These are phyloP conservation scores for Siniperca scherzeri DNA, from an alignment of 2,797 vertebrate genomes.

Conservation along the genomic window DNA sequence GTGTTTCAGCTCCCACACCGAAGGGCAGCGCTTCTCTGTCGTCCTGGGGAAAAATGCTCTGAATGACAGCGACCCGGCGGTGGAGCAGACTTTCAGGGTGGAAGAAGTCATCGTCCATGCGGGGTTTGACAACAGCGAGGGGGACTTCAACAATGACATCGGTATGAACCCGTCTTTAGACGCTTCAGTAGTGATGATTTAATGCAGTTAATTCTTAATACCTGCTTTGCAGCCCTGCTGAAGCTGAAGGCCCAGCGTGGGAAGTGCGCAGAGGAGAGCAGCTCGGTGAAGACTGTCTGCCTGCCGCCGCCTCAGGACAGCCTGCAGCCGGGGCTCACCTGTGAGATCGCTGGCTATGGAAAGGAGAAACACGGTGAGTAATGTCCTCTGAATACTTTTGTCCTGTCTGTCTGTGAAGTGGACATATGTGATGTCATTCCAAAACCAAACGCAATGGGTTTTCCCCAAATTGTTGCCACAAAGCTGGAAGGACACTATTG, in stretches of 20 bases:
- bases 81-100: slow-evolving; percentile 88
- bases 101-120: slow-evolving; percentile 88
- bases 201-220: neutral
- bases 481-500: neutral
- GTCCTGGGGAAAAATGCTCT: slow-evolving; percentile 84
- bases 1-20: slow-evolving; percentile 72
- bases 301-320: slow-evolving; percentile 81
- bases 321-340: slow-evolving; percentile 74
- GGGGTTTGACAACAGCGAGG: slow-evolving; percentile 80
- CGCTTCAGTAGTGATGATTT: neutral
- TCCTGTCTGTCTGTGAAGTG: neutral
- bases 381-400: neutral
- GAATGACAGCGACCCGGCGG: slow-evolving; percentile 75
- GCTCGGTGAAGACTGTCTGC: slow-evolving; percentile 87
- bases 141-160: slow-evolving; percentile 90
- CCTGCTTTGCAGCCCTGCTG: slow-evolving; percentile 86
- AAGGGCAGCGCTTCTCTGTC: slow-evolving; percentile 76
- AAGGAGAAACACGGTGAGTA: slow-evolving; percentile 87
- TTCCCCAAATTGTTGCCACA: neutral
- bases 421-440: neutral
- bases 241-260: slow-evolving; percentile 83
- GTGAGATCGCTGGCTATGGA: slow-evolving; percentile 93
- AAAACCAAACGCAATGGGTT: no score
- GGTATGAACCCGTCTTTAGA: slow-evolving; percentile 76
- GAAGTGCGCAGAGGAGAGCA: slow-evolving; percentile 82